Conservation (phyloP, 2,113 vertebrate genomes). For the Ailurus styani region DNA sequence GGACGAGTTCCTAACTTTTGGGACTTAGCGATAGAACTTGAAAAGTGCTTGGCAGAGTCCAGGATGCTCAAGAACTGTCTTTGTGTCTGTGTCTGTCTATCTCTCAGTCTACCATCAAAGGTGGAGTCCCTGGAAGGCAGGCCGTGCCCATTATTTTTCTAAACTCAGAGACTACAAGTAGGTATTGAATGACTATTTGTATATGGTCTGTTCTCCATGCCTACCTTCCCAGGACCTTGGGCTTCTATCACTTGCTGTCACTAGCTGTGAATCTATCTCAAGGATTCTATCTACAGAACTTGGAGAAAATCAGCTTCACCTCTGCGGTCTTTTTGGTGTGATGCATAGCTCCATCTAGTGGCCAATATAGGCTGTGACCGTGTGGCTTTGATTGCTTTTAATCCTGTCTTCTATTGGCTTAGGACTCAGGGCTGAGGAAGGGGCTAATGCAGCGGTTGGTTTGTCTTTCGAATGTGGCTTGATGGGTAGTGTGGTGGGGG, state of each 20-base stretch:
- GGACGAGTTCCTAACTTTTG: neutral
- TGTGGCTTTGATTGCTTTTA: neutral
- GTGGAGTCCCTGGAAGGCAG: neutral
- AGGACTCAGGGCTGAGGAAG: neutral
- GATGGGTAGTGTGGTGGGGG: neutral
- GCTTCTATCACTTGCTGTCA: neutral
- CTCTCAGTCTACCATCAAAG: neutral
- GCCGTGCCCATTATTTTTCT: neutral
- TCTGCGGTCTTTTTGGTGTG: neutral
- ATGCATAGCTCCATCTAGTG: slow-evolving; percentile 20
- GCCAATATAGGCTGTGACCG: neutral
- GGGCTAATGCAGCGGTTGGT: neutral
- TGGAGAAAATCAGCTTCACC: neutral
- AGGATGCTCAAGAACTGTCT: neutral
- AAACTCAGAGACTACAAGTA: neutral
- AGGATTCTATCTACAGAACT: neutral
- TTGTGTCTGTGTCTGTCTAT: accelerated
- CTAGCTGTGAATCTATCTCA: neutral
- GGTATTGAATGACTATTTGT: neutral
- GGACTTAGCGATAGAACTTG: neutral
- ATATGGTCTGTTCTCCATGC: neutral
- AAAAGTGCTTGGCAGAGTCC: neutral
- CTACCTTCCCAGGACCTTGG: neutral
- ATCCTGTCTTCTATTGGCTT: neutral
- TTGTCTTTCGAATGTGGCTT: neutral